Base-by-base conservation (phyloP, 2,113 vertebrate genomes). In the Osmerus eperlanus region DNA sequence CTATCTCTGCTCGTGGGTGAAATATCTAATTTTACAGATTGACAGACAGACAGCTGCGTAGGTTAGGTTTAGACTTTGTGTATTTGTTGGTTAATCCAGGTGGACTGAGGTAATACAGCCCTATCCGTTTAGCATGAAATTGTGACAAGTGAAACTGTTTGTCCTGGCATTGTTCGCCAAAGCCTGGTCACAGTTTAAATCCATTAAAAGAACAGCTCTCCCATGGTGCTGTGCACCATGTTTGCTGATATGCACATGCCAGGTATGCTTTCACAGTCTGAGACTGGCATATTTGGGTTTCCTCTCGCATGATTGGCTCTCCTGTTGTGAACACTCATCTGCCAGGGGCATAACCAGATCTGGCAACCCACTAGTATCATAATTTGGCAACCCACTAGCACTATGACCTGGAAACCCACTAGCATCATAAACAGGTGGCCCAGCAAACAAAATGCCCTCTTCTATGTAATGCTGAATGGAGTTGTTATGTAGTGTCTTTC, bases 121-220 rank as follows among this genome's bases (percentile, higher is more conserved):
- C 67, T 68, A 4, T 67, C 68, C 15, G 18, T 41, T 16, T 0
- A 58, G 12, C 29, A 84, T 71, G 81, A 83, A 52, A 75, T 84
- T 82, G 2, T 84, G 80, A 77, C 76, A 83, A 80, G 77, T 75
- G 78, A 76, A 70, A 53, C 29, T 23, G 64, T 12, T 54, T 67
- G 65, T 18, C 60, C 60, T 62, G 55, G 41, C 47, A 41, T 19
- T 47, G 12, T 71, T 72, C 80, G 76, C 72, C 73, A 68, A 78
- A 64, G 28, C 58, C 4, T 0, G 6, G 72, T 72, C 68, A 80
- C 2, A 60, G 73, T 83, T 65, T 23, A 51, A 75, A 79, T 13
- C n/a, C 19, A 25, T 14, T 14, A 55, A 81, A 75, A 81, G 74
- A 84, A 70, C 68, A 65, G 0, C n/a, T 0, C 55, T 61, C n/a